A percentile compares a stretch with the other conserved stretches of the same genome.
phyloP scores from a whole-genome alignment of 2,888 invertebrate genomes.

The Altica lythri region DNA sequence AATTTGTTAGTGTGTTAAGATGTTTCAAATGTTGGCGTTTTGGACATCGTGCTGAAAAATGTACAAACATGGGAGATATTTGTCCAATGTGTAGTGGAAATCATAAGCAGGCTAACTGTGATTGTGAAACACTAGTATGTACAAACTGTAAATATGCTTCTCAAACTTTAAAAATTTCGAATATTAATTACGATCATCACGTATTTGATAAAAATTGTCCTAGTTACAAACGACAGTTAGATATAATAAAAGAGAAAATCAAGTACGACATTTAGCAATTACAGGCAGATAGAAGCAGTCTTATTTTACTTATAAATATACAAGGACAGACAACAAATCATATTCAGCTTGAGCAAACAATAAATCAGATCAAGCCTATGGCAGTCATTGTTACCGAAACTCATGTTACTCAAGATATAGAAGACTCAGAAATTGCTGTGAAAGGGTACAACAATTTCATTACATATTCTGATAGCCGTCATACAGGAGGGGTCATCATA shows the following conservation, averaged over 20 bases:
- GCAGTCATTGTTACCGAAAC: slow-evolving; percentile 1
- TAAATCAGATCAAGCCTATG: too few species aligned
- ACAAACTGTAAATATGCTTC: slow-evolving; percentile 1
- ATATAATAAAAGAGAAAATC: not conserved
- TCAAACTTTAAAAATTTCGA: not conserved
- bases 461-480: not conserved
- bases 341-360: slow-evolving; percentile 1
- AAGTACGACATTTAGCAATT: not conserved
- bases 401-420: not conserved
- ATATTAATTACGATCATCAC: too few species aligned
- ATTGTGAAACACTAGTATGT: not conserved
- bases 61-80: too few species aligned
- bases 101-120: not conserved
- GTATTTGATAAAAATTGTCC: too few species aligned
- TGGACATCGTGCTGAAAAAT: too few species aligned
- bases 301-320: slow-evolving; percentile 2
- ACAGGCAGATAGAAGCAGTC: not conserved
- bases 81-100: not conserved
- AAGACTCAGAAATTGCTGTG: slow-evolving; percentile 3
- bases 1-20: too few species aligned
- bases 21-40: too few species aligned
- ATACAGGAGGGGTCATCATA: slow-evolving; percentile 2
- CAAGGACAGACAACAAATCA: slow-evolving; percentile 3
- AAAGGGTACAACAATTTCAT: slow-evolving; percentile 1
- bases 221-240: too few species aligned